Base-by-base conservation (phyloP, 2,113 vertebrate species). In the Caretta caretta region DNA sequence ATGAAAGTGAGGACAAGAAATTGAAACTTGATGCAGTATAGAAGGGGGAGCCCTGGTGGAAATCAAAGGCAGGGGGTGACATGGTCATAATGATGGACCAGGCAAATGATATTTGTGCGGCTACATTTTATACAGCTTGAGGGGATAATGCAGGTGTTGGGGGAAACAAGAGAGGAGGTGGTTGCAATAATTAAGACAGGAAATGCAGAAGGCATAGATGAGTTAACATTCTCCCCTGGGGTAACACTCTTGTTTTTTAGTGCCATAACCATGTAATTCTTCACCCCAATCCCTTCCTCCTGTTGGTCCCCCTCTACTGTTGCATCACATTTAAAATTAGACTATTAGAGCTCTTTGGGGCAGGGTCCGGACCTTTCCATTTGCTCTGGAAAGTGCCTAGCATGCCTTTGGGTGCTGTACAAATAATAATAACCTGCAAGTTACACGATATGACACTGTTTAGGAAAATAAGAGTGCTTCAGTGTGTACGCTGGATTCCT, bases 341-440 rank as follows among this genome's bases (percentile, higher is more conserved):
- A 91, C 27, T 93, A 91, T 87, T 91, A 90, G 27, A 91, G 27
- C 57, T 31, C 86, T 93, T 93, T 78, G 78, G 72, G 83, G 83
- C 48, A 87, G 93, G 92, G 93, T 92, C 87, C 76, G 5, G 10
- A 65, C 83, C 83, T 95, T 24, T 48, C 25, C 24, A 78, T 78
- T 78, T 78, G 24, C 46, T 78, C 38, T 78, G 88, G 85, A 88
- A 54, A 85, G 42, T 48, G 24, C 38, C 75, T 90, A 93, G 38
- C 83, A 90, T 93, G 75, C 91, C 78, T 79, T 91, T 90, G 75
- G 65, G 79, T 94, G 9, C 65, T 89, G 42, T 96, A 88, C 81
- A 89, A 80, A 80, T 76, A 91, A 62, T 62, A 62, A 29, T 78
- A 89, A 93, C 83, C 56, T 54, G 46, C 9, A 35, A 89, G 50